Evolutionary conservation across 2,113 vertebrate species (phyloP), one percentile per base, ranked within the genome.

Genomic region (Rhabdomys dilectus): DNA sequence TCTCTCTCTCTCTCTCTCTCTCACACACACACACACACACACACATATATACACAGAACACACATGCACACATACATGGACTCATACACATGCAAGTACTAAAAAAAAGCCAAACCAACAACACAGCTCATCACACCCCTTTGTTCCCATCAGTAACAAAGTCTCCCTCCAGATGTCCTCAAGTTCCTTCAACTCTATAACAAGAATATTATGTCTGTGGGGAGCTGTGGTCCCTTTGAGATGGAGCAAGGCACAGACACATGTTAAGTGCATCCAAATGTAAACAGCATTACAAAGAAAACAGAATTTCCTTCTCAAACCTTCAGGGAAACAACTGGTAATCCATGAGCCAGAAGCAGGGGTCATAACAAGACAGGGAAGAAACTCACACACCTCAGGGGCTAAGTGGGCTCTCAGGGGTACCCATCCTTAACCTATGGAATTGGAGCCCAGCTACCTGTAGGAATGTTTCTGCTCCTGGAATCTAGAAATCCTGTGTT

Each of bases 181-280:
- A 6, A 0, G 22, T 58, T 77, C 60, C 60, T 80, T 53, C 24
- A 4, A 12, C 62, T 78, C 24, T 24, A 1, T 7, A 42, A 11
- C 8, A 3, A 72, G 84, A 62, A 0, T 0, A 42, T 10, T 1
- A 0, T 10, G 62, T 26, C 62, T 64, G 1, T 8, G 1, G 58
- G 13, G 87, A 42, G 64, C n/a, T 0, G 1, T 0, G 1, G 45
- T 75, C 88, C 66, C 73, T 56, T 64, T 0, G 1, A 53, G 94
- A 64, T 53, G 75, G 21, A 58, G 7, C 29, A 8, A 48, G 45
- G 53, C 51, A 1, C 66, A 66, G 73, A 82, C 31, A n/a, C 13
- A 82, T 51, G 72, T 51, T 73, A 82, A 94, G 60, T 45, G 62
- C 78, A n/a, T 89, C 85, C 72, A 62, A 82, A 91, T 39, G 73